Conservation (phyloP, 2,113 vertebrate species). For the Xyliphius kryptos region DNA sequence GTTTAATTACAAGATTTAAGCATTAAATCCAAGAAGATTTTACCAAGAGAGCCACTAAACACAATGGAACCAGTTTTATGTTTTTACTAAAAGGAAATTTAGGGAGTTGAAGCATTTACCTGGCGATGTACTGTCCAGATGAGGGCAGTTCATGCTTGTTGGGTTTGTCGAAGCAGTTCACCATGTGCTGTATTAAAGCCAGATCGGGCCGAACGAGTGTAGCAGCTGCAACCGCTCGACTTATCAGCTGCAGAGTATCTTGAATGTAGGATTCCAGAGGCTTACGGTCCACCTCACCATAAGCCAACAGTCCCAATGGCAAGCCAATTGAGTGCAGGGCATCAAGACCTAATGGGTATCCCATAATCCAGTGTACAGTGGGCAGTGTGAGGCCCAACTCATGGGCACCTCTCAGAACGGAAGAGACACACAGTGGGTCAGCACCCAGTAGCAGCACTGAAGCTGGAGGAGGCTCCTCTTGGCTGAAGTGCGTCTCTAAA, state of each 20-base stretch:
- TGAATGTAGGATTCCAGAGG: slow-evolving; percentile 76
- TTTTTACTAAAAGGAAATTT: no score
- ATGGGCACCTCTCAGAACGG: slow-evolving; percentile 63
- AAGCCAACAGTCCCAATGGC: slow-evolving; percentile 79
- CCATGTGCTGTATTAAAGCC: slow-evolving; percentile 60
- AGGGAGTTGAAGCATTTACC: slow-evolving; percentile 54
- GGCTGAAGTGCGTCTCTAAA: slow-evolving; percentile 56
- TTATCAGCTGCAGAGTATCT: slow-evolving; percentile 74
- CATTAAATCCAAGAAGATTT: no score
- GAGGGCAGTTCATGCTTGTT: slow-evolving; percentile 43
- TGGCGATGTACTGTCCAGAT: slow-evolving; percentile 67
- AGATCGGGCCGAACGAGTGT: slow-evolving; percentile 60
- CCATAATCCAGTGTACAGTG: slow-evolving; percentile 83
- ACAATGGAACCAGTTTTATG: no score
- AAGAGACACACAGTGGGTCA: slow-evolving; percentile 57
- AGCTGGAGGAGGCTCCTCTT: slow-evolving; percentile 53
- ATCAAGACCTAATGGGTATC: slow-evolving; percentile 70
- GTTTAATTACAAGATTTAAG: no score
- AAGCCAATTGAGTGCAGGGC: slow-evolving; percentile 77
- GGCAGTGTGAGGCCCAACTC: slow-evolving; percentile 59
- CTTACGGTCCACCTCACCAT: slow-evolving; percentile 75
- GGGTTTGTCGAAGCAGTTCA: no score
- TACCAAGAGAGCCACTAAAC: no score
- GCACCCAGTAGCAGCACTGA: slow-evolving; percentile 75
- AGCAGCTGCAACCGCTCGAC: slow-evolving; percentile 62